Evolutionary conservation across 1,140 invertebrate species (phyloP).

Genomic region (Drosophila hydei): DNA sequence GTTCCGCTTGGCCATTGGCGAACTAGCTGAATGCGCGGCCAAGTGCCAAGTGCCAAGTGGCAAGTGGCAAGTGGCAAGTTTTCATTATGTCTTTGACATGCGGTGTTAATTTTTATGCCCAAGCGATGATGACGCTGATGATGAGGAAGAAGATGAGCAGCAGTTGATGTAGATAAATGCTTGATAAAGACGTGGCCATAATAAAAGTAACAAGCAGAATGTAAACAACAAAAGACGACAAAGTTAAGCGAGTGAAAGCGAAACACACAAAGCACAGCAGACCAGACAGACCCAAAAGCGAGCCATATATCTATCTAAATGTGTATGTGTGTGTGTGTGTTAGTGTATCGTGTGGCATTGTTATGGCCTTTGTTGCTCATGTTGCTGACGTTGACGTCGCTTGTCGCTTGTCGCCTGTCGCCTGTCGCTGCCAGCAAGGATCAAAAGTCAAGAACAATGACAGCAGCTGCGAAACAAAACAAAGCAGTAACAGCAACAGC

Average conservation of each 20-base stretch:
- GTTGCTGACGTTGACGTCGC: conserved; percentile 78
- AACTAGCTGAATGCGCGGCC: conserved; percentile 5
- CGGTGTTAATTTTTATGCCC: conserved; percentile 51
- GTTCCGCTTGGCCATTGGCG: conserved; percentile 1
- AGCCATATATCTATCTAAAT: conserved; percentile 24
- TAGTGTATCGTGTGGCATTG: conserved; percentile 33
- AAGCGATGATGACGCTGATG: conserved; percentile 7
- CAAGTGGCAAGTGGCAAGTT: conserved; percentile 25
- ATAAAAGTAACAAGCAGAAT: conserved; percentile 45
- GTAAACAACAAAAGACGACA: conserved; percentile 56
- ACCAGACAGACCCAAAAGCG: conserved; percentile 38
- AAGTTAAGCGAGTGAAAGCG: conserved; percentile 69
- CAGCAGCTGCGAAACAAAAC: conserved; percentile 53
- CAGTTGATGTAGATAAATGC: conserved; percentile 16
- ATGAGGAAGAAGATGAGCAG: neutral
- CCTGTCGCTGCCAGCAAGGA: conserved; percentile 75
- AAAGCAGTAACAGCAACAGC: conserved; percentile 25
- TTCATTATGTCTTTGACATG: conserved; percentile 43
- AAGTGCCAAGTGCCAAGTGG: too few species aligned
- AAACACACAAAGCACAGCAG: conserved; percentile 57
- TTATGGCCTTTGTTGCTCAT: conserved; percentile 68
- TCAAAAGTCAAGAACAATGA: conserved; percentile 82
- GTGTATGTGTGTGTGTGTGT: conserved; percentile 29
- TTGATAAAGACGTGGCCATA: conserved; percentile 29
- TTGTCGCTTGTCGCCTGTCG: conserved; percentile 61